Percentiles rank a stretch among this genome's conserved stretches.
phyloP scores from a whole-genome alignment of 2,888 invertebrate species.

The Polyommatus icarus region DNA sequence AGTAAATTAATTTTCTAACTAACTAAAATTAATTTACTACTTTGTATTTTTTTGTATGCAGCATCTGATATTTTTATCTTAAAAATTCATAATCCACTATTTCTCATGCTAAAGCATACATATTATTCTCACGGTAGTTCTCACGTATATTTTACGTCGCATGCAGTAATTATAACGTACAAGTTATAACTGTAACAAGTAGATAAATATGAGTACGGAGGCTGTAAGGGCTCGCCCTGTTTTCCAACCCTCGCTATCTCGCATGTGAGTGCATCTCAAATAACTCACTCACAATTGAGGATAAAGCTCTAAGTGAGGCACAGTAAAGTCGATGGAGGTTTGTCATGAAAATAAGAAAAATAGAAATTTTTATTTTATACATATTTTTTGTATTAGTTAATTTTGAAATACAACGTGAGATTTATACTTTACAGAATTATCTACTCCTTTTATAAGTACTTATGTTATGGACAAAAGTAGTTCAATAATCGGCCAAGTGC shows the following conservation, averaged over 20 bases:
- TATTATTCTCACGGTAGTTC: neutral
- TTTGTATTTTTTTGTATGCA: no score
- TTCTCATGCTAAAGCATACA: neutral
- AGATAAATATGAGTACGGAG: neutral
- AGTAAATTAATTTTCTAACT: no score
- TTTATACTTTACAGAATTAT: no score
- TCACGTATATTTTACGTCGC: neutral
- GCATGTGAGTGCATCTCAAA: constrained; percentile 27
- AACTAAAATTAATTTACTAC: no score
- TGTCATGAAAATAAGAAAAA: neutral
- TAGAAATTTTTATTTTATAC: neutral
- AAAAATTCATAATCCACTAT: neutral
- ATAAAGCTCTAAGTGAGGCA: constrained; percentile 10
- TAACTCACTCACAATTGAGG: constrained; percentile 25
- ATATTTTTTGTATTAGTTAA: neutral
- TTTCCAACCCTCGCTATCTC: constrained; percentile 18
- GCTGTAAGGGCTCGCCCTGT: constrained; percentile 6
- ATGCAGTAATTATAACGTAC: neutral
- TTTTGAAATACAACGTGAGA: neutral
- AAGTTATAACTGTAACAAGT: neutral
- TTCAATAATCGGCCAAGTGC: no score
- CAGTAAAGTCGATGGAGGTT: neutral
- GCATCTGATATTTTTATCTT: no score
- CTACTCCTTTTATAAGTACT: no score
- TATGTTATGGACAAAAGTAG: no score